Percentiles rank a stretch among this genome's conserved stretches.
Conservation (phyloP, 2,888 invertebrate species). For the Disparrhopalites patrizii region DNA sequence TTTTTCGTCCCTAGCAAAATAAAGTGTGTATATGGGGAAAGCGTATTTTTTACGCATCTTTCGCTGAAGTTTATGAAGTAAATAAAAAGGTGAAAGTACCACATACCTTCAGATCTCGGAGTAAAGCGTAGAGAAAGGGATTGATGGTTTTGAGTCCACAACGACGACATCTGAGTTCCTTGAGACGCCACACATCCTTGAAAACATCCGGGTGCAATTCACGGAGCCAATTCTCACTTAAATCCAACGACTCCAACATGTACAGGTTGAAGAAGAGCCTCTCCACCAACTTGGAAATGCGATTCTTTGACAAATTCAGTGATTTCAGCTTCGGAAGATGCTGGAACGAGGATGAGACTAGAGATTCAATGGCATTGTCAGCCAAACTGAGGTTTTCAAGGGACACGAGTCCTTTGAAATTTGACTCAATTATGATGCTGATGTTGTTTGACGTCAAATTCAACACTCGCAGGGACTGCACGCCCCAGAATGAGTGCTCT, state of each 20-base stretch:
- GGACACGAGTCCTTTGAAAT: slow-evolving; percentile 72
- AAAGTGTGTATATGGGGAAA: too few species aligned
- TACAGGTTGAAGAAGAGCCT: slow-evolving; percentile 70
- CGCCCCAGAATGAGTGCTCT: slow-evolving; percentile 75
- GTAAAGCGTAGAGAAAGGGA: slow-evolving; percentile 71
- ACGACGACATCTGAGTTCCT: slow-evolving; percentile 66
- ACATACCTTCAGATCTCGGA: slow-evolving; percentile 64
- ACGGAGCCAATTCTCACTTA: slow-evolving; percentile 69
- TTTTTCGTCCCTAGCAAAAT: too few species aligned
- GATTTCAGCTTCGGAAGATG: slow-evolving; percentile 66
- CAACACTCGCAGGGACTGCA: slow-evolving; percentile 58
- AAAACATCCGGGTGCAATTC: slow-evolving; percentile 67
- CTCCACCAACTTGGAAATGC: slow-evolving; percentile 65
- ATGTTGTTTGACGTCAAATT: slow-evolving; percentile 73
- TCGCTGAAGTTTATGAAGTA: too few species aligned
- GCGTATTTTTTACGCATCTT: too few species aligned
- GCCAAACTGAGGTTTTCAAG: slow-evolving; percentile 68
- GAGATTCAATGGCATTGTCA: slow-evolving; percentile 67
- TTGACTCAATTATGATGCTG: slow-evolving; percentile 63
- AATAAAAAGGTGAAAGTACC: too few species aligned
- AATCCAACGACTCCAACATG: slow-evolving; percentile 66
- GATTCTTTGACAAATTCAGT: slow-evolving; percentile 64
- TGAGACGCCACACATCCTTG: slow-evolving; percentile 60
- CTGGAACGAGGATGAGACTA: slow-evolving; percentile 71
- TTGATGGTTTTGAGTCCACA: slow-evolving; percentile 71